Evolutionary conservation across 2,888 invertebrate species (phyloP), one percentile per base, ranked within the genome.

Genomic region (Lycophotia porphyrea): DNA sequence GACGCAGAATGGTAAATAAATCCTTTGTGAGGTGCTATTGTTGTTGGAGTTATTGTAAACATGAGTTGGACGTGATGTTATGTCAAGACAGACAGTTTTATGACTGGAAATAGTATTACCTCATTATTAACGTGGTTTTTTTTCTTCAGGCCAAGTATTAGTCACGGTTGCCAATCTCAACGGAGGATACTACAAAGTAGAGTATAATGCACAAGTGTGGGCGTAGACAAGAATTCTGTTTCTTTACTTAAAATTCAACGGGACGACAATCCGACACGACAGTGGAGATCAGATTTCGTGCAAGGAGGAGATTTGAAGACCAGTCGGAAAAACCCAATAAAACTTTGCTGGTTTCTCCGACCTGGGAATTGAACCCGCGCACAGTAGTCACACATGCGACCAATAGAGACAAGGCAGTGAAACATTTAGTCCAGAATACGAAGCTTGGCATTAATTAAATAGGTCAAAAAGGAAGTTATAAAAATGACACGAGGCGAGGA

Each of bases 31-130:
- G n/a, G 42, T 70, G 65, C 71, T 82, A 82, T 82, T 87, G 88
- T 86, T 84, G 84, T 89, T 87, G 61, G 47, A 70, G 61, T 81
- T 81, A 85, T 79, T 88, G 78, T 88, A 89, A 89, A 89, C 88
- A 88, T 73, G 67, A 78, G 72, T 73, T 69, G 74, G 83, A 75
- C 78, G 74, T 84, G 79, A 78, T 71, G 80, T 74, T 77, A 79
- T 74, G 76, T 74, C 72, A 71, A 67, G 60, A 34, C 21, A 0
- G 5, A 47, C 18, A n/a, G 18, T 49, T 60, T 71, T 42, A 47
- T 81, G 67, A 61, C 36, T 42, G 49, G 7, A 63, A 55, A 34
- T 44, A n/a, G 67, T 55, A 31, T 47, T 61, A 55, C 36, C 66
- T 78, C 44, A n/a, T 11, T 52, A n/a, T 11, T 11, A n/a, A 52